Evolutionary conservation across 2,113 vertebrate genomes (phyloP).

Genomic region (Myotis brandtii): DNA sequence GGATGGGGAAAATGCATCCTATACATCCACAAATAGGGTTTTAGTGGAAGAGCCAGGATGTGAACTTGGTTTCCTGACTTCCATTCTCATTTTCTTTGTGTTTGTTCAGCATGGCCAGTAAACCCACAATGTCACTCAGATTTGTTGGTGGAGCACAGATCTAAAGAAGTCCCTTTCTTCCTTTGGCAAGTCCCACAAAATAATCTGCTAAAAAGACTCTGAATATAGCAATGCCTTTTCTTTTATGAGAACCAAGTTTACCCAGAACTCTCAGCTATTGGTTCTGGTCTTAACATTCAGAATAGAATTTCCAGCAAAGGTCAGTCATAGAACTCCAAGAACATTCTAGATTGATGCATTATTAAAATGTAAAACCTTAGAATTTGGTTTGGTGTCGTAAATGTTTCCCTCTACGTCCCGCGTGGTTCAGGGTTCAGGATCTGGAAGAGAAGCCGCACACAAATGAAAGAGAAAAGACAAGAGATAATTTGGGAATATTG

Average conservation of each 20-base stretch:
- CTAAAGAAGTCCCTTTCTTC: not conserved
- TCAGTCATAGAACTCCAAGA: not conserved
- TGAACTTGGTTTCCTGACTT: not conserved
- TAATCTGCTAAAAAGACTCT: not conserved
- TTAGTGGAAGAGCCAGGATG: not conserved
- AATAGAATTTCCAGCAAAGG: not conserved
- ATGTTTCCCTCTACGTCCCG: no score
- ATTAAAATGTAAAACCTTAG: slow-evolving; percentile 1
- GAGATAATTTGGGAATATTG: no score
- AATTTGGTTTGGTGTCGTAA: not conserved
- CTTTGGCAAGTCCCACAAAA: not conserved
- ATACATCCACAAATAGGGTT: not conserved
- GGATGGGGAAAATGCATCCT: not conserved
- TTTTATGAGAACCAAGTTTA: not conserved
- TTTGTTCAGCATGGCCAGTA: not conserved
- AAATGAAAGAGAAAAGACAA: no score
- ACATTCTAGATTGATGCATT: slow-evolving; percentile 58
- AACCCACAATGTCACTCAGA: not conserved
- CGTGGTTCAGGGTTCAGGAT: no score
- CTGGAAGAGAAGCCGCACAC: no score
- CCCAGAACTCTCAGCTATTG: not conserved
- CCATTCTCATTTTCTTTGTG: not conserved
- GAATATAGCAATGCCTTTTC: not conserved
- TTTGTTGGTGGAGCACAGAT: not conserved
- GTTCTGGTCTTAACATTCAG: not conserved